These are phyloP conservation scores for Discoglossus pictus DNA, from an alignment of 2,797 vertebrate genomes.

Conservation along the genomic window DNA sequence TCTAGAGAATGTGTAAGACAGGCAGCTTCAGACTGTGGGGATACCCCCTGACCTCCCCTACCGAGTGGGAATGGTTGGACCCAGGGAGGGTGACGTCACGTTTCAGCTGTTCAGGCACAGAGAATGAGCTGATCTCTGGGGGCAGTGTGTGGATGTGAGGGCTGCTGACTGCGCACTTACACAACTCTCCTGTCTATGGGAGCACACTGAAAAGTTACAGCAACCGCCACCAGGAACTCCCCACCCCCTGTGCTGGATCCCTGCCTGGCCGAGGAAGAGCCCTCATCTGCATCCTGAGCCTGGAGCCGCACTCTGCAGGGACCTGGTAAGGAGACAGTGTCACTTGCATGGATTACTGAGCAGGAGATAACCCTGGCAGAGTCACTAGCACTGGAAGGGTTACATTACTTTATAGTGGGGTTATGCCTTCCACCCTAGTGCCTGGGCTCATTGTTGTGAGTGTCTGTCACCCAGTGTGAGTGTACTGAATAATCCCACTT, in stretches of 20 bases:
- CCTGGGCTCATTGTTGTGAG: no score
- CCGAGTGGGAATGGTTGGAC: not conserved
- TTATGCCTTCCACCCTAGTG: no score
- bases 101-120: conserved; percentile 47
- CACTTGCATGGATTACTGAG: no score
- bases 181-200: not conserved
- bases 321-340: conserved; percentile 18
- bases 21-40: no score
- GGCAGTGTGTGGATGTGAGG: not conserved
- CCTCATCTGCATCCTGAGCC: conserved; percentile 10
- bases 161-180: not conserved
- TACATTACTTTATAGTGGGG: no score
- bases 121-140: not conserved
- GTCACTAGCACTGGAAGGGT: no score
- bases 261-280: conserved; percentile 35
- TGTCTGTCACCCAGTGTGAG: no score
- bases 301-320: not conserved
- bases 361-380: no score
- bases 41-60: no score
- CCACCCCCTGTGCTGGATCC: conserved; percentile 1
- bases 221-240: not conserved
- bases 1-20: no score
- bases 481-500: no score
- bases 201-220: conserved; percentile 1
- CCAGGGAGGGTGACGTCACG: conserved; percentile 49